Conservation (phyloP, 64 coral and sea anemone species). For the Actinia tenebrosa region DNA sequence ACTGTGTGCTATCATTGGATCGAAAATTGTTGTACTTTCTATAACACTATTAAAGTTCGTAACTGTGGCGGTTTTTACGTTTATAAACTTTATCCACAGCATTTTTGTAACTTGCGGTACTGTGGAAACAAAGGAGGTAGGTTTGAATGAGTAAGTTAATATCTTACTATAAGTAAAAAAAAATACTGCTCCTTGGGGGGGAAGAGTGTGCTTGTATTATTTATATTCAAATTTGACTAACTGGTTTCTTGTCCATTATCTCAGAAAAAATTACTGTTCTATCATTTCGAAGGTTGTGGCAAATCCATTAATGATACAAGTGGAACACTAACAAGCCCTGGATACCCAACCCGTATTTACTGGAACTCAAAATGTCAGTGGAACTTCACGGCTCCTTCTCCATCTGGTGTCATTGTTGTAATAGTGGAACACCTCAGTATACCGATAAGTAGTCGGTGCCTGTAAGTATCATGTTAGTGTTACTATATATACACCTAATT, state of each 20-base stretch:
- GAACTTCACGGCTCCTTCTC: slow-evolving; percentile 3
- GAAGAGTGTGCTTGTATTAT: too few species aligned
- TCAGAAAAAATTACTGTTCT: too few species aligned
- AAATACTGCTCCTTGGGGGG: too few species aligned
- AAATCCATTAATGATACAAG: neutral
- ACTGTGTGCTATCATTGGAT: neutral
- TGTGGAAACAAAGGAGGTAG: slow-evolving; percentile 22
- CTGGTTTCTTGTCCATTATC: too few species aligned
- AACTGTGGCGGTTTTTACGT: neutral
- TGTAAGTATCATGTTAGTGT: neutral
- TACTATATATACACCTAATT: too few species aligned
- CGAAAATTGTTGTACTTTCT: slow-evolving; percentile 15
- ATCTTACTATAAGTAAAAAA: too few species aligned
- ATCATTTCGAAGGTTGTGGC: neutral
- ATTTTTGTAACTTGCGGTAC: slow-evolving; percentile 1
- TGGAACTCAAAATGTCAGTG: slow-evolving; percentile 2
- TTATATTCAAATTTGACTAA: too few species aligned
- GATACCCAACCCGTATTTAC: neutral
- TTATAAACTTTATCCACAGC: slow-evolving; percentile 2
- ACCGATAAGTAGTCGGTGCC: neutral
- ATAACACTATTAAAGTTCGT: slow-evolving; percentile 7
- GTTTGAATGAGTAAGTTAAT: too few species aligned
- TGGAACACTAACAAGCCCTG: neutral
- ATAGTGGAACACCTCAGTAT: neutral
- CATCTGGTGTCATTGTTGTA: neutral